Evolutionary conservation across 2,888 invertebrate species (phyloP).

Genomic region (Melinaea marsaeus): DNA sequence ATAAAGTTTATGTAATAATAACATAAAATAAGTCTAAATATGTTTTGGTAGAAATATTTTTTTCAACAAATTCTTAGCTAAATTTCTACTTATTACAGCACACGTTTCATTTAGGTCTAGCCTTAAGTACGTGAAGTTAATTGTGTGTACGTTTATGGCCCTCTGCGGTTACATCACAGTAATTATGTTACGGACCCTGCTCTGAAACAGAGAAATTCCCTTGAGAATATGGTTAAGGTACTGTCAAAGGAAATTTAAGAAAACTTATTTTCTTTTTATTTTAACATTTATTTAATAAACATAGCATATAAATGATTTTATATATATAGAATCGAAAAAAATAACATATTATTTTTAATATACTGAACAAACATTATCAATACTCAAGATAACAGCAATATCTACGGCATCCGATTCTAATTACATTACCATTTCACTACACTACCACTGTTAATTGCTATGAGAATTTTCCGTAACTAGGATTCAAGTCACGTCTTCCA

Average conservation of each 20-base stretch:
- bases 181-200: constrained; percentile 35
- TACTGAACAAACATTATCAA: neutral
- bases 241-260: constrained; percentile 10
- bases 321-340: neutral
- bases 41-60: neutral
- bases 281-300: neutral
- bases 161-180: constrained; percentile 36
- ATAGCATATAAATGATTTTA: neutral
- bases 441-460: constrained; percentile 41
- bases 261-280: constrained; percentile 2
- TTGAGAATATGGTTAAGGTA: constrained; percentile 14
- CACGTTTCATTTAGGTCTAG: constrained; percentile 25
- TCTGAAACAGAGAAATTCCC: constrained; percentile 22
- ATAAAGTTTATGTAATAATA: too few species aligned
- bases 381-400: constrained; percentile 26
- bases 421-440: constrained; percentile 68
- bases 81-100: constrained; percentile 2
- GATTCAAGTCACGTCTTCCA: constrained; percentile 64
- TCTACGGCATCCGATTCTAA: constrained; percentile 45
- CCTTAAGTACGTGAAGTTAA: constrained; percentile 33
- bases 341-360: neutral
- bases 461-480: constrained; percentile 38
- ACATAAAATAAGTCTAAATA: neutral
- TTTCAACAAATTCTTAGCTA: neutral
- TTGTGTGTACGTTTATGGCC: constrained; percentile 36